A percentile compares a stretch with the other conserved stretches of the same genome.
phyloP scores from a whole-genome alignment of 1,140 invertebrate species.

The Drosophila pruinosa region DNA sequence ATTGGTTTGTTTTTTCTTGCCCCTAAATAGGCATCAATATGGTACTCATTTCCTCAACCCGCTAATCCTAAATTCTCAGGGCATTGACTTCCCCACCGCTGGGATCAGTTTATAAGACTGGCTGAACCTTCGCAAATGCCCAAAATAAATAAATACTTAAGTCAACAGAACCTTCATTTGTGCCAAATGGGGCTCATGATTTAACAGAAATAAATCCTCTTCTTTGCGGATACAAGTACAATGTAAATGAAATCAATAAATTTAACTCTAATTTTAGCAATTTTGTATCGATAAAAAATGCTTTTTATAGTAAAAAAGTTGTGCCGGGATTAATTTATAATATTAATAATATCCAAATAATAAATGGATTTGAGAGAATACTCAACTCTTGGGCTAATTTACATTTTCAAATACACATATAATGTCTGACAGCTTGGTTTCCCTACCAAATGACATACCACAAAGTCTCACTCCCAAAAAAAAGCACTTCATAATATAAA shows the following conservation, averaged over 20 bases:
- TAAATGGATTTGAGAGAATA: no score
- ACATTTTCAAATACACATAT: neutral
- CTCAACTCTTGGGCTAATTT: neutral
- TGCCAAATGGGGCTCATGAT: no score
- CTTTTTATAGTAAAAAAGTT: no score
- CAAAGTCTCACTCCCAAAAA: slow-evolving; percentile 15
- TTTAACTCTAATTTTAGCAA: no score
- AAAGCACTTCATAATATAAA: slow-evolving; percentile 10
- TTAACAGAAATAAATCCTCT: no score
- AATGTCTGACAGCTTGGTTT: neutral
- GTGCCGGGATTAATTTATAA: no score
- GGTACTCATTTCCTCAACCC: slow-evolving; percentile 4
- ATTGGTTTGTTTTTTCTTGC: neutral
- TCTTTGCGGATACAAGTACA: no score
- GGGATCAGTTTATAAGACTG: neutral
- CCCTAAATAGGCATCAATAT: neutral
- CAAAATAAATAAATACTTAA: neutral
- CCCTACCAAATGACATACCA: neutral
- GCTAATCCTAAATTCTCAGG: neutral
- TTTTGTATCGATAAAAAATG: no score
- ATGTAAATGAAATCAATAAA: no score
- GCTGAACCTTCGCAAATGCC: neutral
- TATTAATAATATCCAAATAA: no score
- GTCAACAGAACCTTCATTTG: neutral
- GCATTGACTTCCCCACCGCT: neutral